phyloP scores from a whole-genome alignment of 2,797 vertebrate genomes.

The Rhyacichthys aspro region DNA sequence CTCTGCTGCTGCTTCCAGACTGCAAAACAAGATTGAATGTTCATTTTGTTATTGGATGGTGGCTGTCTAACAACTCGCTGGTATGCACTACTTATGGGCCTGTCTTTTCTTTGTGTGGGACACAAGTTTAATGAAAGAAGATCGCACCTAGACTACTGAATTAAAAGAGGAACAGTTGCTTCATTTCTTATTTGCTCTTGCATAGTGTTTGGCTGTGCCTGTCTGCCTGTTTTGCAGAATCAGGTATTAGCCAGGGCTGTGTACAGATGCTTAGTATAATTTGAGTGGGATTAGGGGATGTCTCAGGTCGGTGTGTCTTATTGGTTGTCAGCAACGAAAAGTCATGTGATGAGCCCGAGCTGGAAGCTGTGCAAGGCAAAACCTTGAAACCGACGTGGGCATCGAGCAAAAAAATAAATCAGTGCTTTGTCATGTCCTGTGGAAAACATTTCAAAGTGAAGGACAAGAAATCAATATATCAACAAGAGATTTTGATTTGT shows the following conservation, averaged over 20 bases:
- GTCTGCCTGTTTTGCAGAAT: conserved; percentile 2
- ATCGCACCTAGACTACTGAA: conserved; percentile 28
- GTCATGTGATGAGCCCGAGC: conserved; percentile 37
- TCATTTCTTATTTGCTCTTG: conserved; percentile 40
- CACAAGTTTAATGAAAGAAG: conserved; percentile 56
- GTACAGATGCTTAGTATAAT: conserved; percentile 49
- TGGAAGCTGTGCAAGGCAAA: neutral
- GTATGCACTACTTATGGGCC: conserved; percentile 40
- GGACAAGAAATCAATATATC: conserved; percentile 3
- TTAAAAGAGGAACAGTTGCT: conserved; percentile 47
- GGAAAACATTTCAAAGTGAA: conserved; percentile 1
- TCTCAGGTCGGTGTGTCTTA: conserved; percentile 16
- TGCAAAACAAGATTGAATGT: conserved; percentile 55
- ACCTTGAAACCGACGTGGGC: conserved; percentile 15
- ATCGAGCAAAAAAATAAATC: conserved; percentile 2
- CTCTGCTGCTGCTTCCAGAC: conserved; percentile 43
- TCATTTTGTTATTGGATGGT: conserved; percentile 52
- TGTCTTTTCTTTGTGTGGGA: conserved; percentile 51
- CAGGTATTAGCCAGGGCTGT: conserved; percentile 25
- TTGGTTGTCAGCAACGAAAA: conserved; percentile 26
- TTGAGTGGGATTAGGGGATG: conserved; percentile 44
- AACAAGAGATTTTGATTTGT: conserved; percentile 13
- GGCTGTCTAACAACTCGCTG: conserved; percentile 44
- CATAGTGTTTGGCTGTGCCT: conserved; percentile 11
- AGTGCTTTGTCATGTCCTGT: neutral